Base-by-base conservation (phyloP, 37 sponge, comb jelly and placozoan species). In the Dysidea cf. avara region DNA sequence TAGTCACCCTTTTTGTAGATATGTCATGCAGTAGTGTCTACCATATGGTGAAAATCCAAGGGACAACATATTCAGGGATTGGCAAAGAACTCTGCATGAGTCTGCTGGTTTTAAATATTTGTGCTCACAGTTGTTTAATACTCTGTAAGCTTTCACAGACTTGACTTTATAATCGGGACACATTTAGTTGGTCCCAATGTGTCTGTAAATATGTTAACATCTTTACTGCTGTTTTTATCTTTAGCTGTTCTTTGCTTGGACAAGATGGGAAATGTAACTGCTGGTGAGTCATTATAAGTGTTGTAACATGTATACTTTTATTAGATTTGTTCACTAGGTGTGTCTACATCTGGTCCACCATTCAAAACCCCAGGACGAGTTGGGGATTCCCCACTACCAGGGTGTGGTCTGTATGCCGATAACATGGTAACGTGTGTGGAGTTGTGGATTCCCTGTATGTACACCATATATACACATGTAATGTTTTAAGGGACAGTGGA, bases 301-400 rank as follows among this genome's bases (percentile, higher is more conserved):
- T n/a, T n/a, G 71, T 18, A 5, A 48, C 18, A 20, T 48, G 53
- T 50, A 50, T 16, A 49, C 52, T 30, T 50, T 50, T n/a, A n/a
- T n/a, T n/a, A n/a, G n/a, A n/a, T n/a, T n/a, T n/a, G n/a, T n/a
- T n/a, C n/a, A n/a, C n/a, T n/a, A n/a, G n/a, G n/a, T 29, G 84
- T 91, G 37, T 86, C 87, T n/a, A 91, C 92, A 7, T 79, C 81
- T 21, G 92, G 92, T 5, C 83, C 87, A 11, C 79, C 87, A 22
- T 75, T 75, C 56, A 91, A 91, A 37, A 38, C 59, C 21, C 71
- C 74, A 26, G 92, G 92, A 20, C 54, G 92, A 49, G 87, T 91
- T 3, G 92, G 92, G 47, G 92, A 91, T 76, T 82, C 83, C 46
- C 87, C 92, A 21, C 55, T 91, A 25, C 87, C 92, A 13, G 92